These are phyloP conservation scores for Odontocolon sp. DNA, from an alignment of 2,888 invertebrate genomes.

Conservation along the genomic window DNA sequence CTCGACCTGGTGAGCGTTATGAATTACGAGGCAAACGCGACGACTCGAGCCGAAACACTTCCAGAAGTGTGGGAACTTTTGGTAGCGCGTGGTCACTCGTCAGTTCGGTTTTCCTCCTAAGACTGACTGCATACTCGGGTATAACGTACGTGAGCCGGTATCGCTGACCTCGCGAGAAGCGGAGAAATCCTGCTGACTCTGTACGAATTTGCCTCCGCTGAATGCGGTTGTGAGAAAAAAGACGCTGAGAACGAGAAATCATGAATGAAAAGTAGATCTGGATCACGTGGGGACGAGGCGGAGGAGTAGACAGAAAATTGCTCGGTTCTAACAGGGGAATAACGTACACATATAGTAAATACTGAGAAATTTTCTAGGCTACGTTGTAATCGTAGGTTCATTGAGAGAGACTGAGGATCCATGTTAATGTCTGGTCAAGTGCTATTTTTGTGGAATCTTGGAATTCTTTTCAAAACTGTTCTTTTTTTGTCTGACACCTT, in stretches of 20 bases:
- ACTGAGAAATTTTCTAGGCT: slow-evolving; percentile 20
- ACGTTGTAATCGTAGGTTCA: neutral
- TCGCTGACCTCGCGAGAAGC: slow-evolving; percentile 29
- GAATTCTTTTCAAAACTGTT: too few species aligned
- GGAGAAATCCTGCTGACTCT: slow-evolving; percentile 25
- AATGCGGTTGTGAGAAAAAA: slow-evolving; percentile 15
- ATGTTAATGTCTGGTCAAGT: too few species aligned
- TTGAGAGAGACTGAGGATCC: too few species aligned
- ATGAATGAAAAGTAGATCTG: slow-evolving; percentile 66
- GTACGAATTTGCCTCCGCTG: neutral
- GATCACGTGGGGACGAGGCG: slow-evolving; percentile 28
- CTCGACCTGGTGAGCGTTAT: slow-evolving; percentile 39
- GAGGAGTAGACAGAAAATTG: slow-evolving; percentile 45
- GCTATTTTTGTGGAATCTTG: too few species aligned
- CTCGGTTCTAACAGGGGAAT: slow-evolving; percentile 10
- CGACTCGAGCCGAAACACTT: slow-evolving; percentile 1
- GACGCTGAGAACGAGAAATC: slow-evolving; percentile 6
- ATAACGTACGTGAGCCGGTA: slow-evolving; percentile 19
- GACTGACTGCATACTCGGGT: neutral
- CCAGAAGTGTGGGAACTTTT: slow-evolving; percentile 47
- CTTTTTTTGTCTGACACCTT: too few species aligned
- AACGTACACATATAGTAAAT: slow-evolving; percentile 10
- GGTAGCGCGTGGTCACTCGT: neutral
- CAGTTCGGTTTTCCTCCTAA: neutral
- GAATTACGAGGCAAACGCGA: slow-evolving; percentile 43